phyloP scores from a whole-genome alignment of 1,140 invertebrate species.

The Limonius californicus region DNA sequence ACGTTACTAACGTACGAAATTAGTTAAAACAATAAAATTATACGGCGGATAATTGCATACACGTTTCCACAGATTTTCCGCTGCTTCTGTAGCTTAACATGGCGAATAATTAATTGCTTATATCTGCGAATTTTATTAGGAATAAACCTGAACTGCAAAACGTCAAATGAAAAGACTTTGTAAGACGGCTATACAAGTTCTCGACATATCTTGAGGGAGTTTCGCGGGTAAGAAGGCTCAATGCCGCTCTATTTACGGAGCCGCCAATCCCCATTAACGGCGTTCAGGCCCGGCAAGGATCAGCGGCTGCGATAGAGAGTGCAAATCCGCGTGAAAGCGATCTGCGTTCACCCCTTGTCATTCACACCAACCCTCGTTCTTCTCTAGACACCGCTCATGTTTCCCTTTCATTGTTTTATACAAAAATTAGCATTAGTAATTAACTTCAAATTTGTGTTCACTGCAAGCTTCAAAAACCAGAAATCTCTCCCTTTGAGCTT shows the following conservation, averaged over 20 bases:
- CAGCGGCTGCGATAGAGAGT: slow-evolving; percentile 35
- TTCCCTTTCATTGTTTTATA: not conserved
- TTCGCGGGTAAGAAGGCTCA: slow-evolving; percentile 38
- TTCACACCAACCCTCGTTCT: slow-evolving; percentile 31
- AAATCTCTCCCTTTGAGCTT: too few relatives aligned
- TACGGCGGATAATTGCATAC: too few relatives aligned
- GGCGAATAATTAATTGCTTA: too few relatives aligned
- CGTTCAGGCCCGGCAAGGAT: slow-evolving; percentile 33
- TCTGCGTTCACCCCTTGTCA: slow-evolving; percentile 30
- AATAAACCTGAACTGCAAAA: slow-evolving; percentile 2
- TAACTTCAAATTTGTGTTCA: not conserved
- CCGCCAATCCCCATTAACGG: slow-evolving; percentile 47
- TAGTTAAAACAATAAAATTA: too few relatives aligned
- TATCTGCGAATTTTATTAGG: not conserved
- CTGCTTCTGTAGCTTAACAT: too few relatives aligned
- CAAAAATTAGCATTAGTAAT: not conserved
- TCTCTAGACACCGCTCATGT: not conserved
- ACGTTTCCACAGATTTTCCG: too few relatives aligned
- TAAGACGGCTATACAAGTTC: slow-evolving; percentile 6
- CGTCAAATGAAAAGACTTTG: slow-evolving; percentile 11
- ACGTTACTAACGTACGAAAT: too few relatives aligned
- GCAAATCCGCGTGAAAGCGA: slow-evolving; percentile 42
- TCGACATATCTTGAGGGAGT: slow-evolving; percentile 13
- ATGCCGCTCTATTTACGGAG: slow-evolving; percentile 47
- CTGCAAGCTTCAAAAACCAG: too few relatives aligned